Conservation (phyloP, 2,888 invertebrate genomes). For the Cheilosia urbana region DNA sequence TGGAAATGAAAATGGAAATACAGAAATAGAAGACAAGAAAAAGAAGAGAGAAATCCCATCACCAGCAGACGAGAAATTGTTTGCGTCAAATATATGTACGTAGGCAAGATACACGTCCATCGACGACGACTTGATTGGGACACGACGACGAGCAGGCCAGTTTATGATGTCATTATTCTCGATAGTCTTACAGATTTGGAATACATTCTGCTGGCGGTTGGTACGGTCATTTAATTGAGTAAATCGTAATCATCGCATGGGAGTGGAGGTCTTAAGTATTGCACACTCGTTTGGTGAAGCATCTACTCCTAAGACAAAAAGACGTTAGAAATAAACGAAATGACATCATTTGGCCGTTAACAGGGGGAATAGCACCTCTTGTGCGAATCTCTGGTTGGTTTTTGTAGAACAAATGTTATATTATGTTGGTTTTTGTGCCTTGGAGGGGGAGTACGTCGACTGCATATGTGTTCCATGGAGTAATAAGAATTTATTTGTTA, state of each 20-base stretch:
- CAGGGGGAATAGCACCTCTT: not conserved
- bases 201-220: conserved; percentile 36
- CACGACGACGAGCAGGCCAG: conserved; percentile 21
- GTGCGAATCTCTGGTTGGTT: not conserved
- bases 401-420: not conserved
- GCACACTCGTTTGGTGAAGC: not conserved
- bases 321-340: conserved; percentile 21
- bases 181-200: conserved; percentile 52
- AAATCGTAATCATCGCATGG: conserved; percentile 60
- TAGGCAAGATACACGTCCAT: conserved; percentile 16
- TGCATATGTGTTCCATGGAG: too few species aligned
- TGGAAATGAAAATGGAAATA: conserved; percentile 37
- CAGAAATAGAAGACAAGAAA: conserved; percentile 23
- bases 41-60: conserved; percentile 59
- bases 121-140: conserved; percentile 13
- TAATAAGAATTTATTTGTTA: too few species aligned
- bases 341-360: conserved; percentile 31
- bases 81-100: conserved; percentile 50
- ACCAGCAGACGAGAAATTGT: conserved; percentile 57
- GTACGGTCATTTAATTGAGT: conserved; percentile 44
- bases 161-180: conserved; percentile 72
- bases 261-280: conserved; percentile 43
- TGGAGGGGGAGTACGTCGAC: too few species aligned
- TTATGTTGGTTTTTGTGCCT: too few species aligned
- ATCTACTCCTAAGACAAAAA: conserved; percentile 13